Evolutionary conservation across 2,797 vertebrate species (phyloP).

Genomic region (Lepilemur ruficaudatus): DNA sequence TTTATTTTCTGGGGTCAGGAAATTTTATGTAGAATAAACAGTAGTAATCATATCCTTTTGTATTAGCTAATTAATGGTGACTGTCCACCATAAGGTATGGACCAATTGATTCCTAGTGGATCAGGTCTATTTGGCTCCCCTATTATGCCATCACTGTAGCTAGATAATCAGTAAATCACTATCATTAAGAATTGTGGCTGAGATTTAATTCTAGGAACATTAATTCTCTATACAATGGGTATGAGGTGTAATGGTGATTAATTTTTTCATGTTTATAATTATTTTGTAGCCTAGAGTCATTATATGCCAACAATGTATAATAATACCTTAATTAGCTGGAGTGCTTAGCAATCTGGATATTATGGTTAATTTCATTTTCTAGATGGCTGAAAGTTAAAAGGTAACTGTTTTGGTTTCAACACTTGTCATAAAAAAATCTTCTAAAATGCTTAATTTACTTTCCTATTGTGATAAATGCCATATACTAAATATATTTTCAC

Average conservation of each 20-base stretch:
- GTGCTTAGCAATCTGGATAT: not conserved
- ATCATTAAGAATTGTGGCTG: not conserved
- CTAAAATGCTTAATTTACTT: conserved; percentile 25
- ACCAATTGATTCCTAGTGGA: not conserved
- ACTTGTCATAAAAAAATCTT: not conserved
- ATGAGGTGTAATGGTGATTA: not conserved
- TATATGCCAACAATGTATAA: not conserved
- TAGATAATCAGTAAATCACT: not conserved
- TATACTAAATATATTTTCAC: conserved; percentile 2
- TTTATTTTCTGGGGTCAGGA: not conserved
- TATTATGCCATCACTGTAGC: not conserved
- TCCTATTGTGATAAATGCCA: not conserved
- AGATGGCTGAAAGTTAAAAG: not conserved
- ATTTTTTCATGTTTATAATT: not conserved
- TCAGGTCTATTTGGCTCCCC: not conserved
- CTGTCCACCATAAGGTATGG: not conserved
- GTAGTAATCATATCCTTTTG: not conserved
- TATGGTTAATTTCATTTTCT: conserved; percentile 46
- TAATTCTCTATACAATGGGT: not conserved
- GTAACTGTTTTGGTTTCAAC: not conserved
- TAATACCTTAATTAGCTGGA: not conserved
- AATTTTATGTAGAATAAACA: not conserved
- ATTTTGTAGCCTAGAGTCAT: not conserved
- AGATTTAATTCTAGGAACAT: conserved; percentile 23
- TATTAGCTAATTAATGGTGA: not conserved